A percentile compares a stretch with the other conserved stretches of the same genome.
phyloP scores from a whole-genome alignment of 2,113 vertebrate species.

The Donacobius atricapilla region DNA sequence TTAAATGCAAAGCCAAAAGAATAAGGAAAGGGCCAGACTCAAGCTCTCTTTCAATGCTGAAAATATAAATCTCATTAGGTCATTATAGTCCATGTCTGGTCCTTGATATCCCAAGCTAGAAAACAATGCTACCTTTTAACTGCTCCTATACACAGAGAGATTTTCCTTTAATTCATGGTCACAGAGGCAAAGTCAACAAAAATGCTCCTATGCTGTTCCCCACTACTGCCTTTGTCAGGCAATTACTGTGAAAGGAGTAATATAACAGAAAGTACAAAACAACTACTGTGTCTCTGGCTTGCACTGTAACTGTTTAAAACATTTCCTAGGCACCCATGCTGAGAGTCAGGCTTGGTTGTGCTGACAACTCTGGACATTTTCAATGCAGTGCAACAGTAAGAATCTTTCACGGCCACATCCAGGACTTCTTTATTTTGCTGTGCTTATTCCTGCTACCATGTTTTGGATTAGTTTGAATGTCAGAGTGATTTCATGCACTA shows the following conservation, averaged over 20 bases:
- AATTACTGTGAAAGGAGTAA: neutral
- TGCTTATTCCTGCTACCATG: neutral
- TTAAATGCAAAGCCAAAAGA: neutral
- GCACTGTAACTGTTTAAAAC: neutral
- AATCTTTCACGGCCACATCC: neutral
- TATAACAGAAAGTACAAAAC: conserved; percentile 29
- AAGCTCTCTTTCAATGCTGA: neutral
- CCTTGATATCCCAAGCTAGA: neutral
- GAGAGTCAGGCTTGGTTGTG: neutral
- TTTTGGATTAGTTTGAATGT: conserved; percentile 41
- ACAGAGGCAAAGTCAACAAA: conserved; percentile 11
- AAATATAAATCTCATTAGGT: neutral
- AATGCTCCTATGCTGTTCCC: neutral
- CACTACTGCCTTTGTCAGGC: neutral
- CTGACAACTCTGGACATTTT: neutral
- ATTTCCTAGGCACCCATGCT: neutral
- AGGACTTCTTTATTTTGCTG: neutral
- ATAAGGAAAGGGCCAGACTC: neutral
- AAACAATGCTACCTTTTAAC: conserved; percentile 2
- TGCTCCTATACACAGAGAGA: neutral
- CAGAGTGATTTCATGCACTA: conserved; percentile 6
- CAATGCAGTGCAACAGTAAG: neutral
- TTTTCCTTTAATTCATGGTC: neutral
- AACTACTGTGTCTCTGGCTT: conserved; percentile 9
- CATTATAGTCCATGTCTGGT: neutral